These are phyloP conservation scores for Xestia sexstrigata DNA, from an alignment of 2,888 invertebrate genomes.

Conservation along the genomic window DNA sequence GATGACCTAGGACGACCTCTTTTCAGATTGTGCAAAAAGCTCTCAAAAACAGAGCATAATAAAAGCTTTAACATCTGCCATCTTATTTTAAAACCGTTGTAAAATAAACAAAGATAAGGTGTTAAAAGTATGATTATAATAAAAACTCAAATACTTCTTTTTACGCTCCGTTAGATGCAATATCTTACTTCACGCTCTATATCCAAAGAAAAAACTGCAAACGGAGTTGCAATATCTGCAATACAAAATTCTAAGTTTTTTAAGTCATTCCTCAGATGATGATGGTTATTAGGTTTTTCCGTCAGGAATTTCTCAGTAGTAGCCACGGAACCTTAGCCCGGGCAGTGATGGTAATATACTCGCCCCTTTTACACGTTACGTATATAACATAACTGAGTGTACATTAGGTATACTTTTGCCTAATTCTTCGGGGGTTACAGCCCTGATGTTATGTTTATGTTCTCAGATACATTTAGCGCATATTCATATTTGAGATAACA, in stretches of 20 bases:
- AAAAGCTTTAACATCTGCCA: background rate
- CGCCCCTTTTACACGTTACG: background rate
- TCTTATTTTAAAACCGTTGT: conserved; percentile 16
- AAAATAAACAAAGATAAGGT: conserved; percentile 27
- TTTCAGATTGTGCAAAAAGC: background rate
- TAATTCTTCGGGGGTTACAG: background rate
- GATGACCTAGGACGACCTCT: background rate
- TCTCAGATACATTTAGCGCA: background rate
- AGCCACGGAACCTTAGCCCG: background rate
- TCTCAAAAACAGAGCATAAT: conserved; percentile 3
- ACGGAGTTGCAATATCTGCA: background rate
- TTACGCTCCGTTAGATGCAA: conserved; percentile 15
- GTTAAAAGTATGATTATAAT: conserved; percentile 18
- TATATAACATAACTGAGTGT: background rate
- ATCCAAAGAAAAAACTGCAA: background rate
- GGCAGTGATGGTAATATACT: background rate
- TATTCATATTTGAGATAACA: conserved; percentile 4
- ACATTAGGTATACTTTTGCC: background rate
- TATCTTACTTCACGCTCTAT: conserved; percentile 6
- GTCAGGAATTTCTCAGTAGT: background rate
- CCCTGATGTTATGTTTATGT: background rate
- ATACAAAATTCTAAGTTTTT: background rate
- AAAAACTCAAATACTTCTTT: conserved; percentile 19
- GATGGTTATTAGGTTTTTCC: background rate
- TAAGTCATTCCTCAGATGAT: background rate